These are phyloP conservation scores for Candoia aspera DNA, from an alignment of 2,113 vertebrate genomes.

Conservation along the genomic window DNA sequence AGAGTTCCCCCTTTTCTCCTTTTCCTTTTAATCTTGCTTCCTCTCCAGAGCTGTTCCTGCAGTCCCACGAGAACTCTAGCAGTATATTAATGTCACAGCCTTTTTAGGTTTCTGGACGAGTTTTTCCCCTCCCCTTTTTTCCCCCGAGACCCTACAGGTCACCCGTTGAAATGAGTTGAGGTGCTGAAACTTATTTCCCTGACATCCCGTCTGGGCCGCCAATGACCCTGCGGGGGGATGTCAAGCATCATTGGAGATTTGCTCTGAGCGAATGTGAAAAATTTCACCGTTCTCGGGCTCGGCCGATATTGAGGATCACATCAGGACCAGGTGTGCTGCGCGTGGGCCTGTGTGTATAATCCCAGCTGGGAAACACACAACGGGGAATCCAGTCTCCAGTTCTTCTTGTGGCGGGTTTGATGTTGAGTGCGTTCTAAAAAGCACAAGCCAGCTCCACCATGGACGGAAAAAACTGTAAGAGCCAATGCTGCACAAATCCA, in stretches of 20 bases:
- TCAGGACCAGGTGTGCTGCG: not conserved
- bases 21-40: not conserved
- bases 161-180: constrained; percentile 58
- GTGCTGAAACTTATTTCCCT: constrained; percentile 61
- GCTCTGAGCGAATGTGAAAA: constrained; percentile 45
- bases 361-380: too few relatives aligned
- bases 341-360: fast-evolving
- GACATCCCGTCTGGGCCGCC: constrained; percentile 45
- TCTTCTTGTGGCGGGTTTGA: too few relatives aligned
- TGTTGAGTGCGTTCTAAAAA: too few relatives aligned
- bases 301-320: constrained; percentile 17
- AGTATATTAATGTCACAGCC: constrained; percentile 54
- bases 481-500: too few relatives aligned
- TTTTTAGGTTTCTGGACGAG: constrained; percentile 48
- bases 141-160: constrained; percentile 32
- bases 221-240: constrained; percentile 34
- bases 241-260: constrained; percentile 56
- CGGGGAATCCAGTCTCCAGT: too few relatives aligned
- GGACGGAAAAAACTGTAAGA: too few relatives aligned
- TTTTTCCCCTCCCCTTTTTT: constrained; percentile 10
- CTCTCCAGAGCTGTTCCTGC: constrained; percentile 37
- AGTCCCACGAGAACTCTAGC: constrained; percentile 26
- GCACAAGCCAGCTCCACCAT: too few relatives aligned
- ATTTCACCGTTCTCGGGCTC: constrained; percentile 45
- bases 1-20: not conserved